phyloP scores from a whole-genome alignment of 2,888 invertebrate species.

The Choreutis nemorana region DNA sequence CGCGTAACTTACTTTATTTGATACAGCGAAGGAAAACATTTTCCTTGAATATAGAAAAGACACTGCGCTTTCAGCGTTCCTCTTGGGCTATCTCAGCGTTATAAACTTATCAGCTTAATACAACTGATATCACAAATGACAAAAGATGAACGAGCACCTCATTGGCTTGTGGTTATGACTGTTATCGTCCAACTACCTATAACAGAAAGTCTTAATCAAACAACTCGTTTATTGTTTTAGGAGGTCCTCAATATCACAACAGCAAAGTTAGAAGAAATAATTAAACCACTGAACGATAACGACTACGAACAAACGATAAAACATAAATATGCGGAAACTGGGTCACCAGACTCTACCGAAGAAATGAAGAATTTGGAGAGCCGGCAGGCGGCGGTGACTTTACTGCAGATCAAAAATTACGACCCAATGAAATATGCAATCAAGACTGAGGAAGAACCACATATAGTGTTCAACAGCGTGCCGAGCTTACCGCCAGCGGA shows the following conservation, averaged over 20 bases:
- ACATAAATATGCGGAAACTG: constrained; percentile 48
- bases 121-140: constrained; percentile 45
- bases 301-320: constrained; percentile 38
- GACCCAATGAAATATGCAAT: constrained; percentile 55
- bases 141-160: constrained; percentile 34
- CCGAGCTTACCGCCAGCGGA: constrained; percentile 65
- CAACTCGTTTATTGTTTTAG: constrained; percentile 50
- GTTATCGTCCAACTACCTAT: constrained; percentile 34
- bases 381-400: constrained; percentile 58
- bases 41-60: constrained; percentile 38
- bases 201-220: constrained; percentile 26
- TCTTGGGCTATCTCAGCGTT: constrained; percentile 32
- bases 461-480: constrained; percentile 67
- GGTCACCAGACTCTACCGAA: constrained; percentile 59
- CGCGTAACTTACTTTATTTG: too few relatives aligned
- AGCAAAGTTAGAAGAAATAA: constrained; percentile 65
- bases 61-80: constrained; percentile 43
- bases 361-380: constrained; percentile 63
- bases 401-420: constrained; percentile 60
- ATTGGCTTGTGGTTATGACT: constrained; percentile 45
- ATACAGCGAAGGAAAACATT: too few relatives aligned
- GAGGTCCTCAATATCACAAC: constrained; percentile 67
- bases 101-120: constrained; percentile 51
- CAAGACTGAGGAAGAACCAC: constrained; percentile 55
- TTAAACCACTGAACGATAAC: constrained; percentile 50